Conservation (phyloP, 2,113 vertebrate genomes). For the Rattus norvegicus region DNA sequence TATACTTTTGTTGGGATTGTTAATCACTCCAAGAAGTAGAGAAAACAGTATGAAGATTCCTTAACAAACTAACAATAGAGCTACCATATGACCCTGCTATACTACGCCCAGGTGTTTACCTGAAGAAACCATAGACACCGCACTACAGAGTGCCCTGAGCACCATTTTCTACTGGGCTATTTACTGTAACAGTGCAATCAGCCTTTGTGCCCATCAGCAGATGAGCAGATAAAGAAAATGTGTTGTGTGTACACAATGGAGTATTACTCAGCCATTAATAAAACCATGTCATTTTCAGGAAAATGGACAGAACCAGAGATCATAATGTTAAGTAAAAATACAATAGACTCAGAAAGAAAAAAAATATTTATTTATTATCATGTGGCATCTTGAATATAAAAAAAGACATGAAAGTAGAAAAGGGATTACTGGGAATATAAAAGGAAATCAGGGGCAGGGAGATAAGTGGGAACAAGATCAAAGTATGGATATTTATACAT, state of each 20-base stretch:
- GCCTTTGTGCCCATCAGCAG: background rate
- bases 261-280: background rate
- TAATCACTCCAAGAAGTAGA: background rate
- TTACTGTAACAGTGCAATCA: background rate
- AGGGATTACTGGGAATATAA: background rate
- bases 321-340: background rate
- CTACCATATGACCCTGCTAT: background rate
- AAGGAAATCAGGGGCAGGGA: background rate
- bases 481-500: background rate
- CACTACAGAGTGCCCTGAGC: background rate
- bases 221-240: background rate
- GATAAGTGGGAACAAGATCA: background rate
- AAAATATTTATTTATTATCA: background rate
- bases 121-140: background rate
- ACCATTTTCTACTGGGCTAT: background rate
- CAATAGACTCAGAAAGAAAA: background rate
- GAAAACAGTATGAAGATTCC: background rate
- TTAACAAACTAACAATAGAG: background rate
- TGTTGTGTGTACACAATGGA: background rate
- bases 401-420: background rate
- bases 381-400: background rate
- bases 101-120: background rate
- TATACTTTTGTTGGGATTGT: background rate
- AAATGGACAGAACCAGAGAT: background rate
- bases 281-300: background rate